Evolutionary conservation across 2,797 vertebrate genomes (phyloP), one percentile per base, ranked within the genome.

Genomic region (Myotis myotis): DNA sequence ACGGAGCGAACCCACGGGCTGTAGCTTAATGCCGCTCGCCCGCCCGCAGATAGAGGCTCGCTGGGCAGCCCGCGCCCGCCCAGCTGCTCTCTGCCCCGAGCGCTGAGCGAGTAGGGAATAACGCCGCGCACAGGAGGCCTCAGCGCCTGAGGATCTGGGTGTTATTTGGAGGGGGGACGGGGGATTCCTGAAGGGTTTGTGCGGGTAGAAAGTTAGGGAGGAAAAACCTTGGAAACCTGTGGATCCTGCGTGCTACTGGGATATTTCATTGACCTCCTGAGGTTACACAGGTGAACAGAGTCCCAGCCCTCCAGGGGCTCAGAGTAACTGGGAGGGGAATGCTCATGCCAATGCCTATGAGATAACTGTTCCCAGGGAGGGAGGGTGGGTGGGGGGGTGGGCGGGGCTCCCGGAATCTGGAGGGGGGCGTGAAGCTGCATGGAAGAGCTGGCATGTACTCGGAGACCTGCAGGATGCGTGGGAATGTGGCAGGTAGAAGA

Each of bases 281-380:
- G 83, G 62, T 95, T 74, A 68, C 20, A 23, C 87, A 51, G 41
- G 79, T 83, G 68, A 88, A 93, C 93, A 53, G 33, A 28, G 23
- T 78, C 33, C 78, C 51, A 25, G 72, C 19, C 57, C 62, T 64
- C 75, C 13, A 47, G 49, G 75, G 66, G n/a, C 70, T 82, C 15
- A 16, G 15, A 84, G 72, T 47, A 38, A 89, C 83, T 38, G 68
- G 49, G 51, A 95, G 64, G 36, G 47, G 80, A 91, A 72, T 41
- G 68, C 66, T 66, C 72, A 49, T 87, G 49, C 41, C 38, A 51
- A 47, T 4, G 33, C 41, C 4, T 2, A n/a, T 57, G 84, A 78
- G 74, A 62, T 44, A 84, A 74, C 62, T 82, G 57, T 94, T 92
- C n/a, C 36, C 71, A n/a, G 6, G 22, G 70, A 83, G 51, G 5